These are phyloP conservation scores for Alosa alosa DNA, from an alignment of 2,113 vertebrate species.

Conservation along the genomic window DNA sequence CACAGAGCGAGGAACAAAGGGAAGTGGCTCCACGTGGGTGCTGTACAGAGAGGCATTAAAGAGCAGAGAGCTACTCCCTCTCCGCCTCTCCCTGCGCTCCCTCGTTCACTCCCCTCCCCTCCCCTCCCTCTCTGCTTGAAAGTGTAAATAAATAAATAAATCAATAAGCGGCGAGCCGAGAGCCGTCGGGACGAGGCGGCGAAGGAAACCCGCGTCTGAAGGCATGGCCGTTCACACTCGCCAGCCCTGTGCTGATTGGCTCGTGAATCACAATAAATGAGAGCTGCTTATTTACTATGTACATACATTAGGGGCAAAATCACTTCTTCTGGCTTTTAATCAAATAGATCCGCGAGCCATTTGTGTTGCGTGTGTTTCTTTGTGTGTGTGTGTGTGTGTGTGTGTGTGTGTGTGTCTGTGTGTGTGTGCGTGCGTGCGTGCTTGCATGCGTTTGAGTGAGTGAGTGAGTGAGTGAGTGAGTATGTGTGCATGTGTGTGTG, in stretches of 20 bases:
- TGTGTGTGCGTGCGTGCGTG: too few species aligned
- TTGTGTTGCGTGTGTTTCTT: not conserved
- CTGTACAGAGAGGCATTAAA: constrained; percentile 28
- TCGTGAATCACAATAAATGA: constrained; percentile 47
- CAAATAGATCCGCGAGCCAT: constrained; percentile 30
- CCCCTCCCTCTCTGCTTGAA: not conserved
- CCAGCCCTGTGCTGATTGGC: constrained; percentile 40
- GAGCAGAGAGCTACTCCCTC: constrained; percentile 16
- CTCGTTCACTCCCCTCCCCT: not conserved
- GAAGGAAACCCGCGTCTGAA: constrained; percentile 42
- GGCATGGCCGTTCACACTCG: constrained; percentile 23
- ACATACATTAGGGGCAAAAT: constrained; percentile 49
- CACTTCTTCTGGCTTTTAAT: constrained; percentile 25
- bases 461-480: not conserved
- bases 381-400: not conserved
- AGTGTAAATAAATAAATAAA: constrained; percentile 32
- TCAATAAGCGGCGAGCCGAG: not conserved
- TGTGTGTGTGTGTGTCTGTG: not conserved
- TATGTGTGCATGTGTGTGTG: not conserved
- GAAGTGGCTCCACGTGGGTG: constrained; percentile 48
- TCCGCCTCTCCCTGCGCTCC: not conserved
- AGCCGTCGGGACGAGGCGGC: not conserved
- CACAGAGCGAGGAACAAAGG: constrained; percentile 63
- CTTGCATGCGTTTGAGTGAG: too few species aligned
- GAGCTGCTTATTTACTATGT: constrained; percentile 43